These are phyloP conservation scores for Ametastegia equiseti DNA, from an alignment of 2,888 invertebrate genomes.

Conservation along the genomic window DNA sequence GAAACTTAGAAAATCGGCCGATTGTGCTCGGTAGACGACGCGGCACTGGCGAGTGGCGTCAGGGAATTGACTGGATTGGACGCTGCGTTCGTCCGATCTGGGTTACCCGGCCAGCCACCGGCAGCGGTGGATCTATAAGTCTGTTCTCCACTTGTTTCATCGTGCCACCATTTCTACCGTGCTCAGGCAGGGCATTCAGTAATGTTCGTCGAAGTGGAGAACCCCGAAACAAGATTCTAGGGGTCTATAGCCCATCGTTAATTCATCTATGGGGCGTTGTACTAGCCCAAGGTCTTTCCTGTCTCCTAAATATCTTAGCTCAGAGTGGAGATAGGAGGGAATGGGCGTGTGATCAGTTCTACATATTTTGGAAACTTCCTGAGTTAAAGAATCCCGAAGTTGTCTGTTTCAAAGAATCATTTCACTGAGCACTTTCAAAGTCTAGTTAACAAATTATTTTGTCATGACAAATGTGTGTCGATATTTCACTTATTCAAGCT, in stretches of 20 bases:
- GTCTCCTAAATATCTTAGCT: background rate
- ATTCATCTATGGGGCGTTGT: background rate
- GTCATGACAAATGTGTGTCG: background rate
- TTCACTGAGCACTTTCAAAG: background rate
- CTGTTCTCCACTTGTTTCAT: conserved; percentile 60
- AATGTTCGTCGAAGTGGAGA: conserved; percentile 7
- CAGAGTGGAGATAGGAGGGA: background rate
- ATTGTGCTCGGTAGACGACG: conserved; percentile 71
- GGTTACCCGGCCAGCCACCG: conserved; percentile 76
- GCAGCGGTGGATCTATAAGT: conserved; percentile 54
- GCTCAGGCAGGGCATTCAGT: background rate
- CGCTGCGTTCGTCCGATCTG: conserved; percentile 67
- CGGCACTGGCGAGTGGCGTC: conserved; percentile 70
- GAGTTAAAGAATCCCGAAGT: background rate
- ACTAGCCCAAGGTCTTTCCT: background rate
- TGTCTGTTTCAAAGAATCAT: background rate
- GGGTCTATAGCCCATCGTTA: background rate
- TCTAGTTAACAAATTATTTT: background rate
- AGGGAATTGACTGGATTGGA: conserved; percentile 69
- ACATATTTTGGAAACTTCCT: conserved; percentile 25
- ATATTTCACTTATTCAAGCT: background rate
- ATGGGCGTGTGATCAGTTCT: background rate
- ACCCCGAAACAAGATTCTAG: background rate
- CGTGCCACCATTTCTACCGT: conserved; percentile 51
- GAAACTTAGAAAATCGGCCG: conserved; percentile 41